Base-by-base conservation (phyloP, 2,113 vertebrate species). In the Hippocampus abdominalis region DNA sequence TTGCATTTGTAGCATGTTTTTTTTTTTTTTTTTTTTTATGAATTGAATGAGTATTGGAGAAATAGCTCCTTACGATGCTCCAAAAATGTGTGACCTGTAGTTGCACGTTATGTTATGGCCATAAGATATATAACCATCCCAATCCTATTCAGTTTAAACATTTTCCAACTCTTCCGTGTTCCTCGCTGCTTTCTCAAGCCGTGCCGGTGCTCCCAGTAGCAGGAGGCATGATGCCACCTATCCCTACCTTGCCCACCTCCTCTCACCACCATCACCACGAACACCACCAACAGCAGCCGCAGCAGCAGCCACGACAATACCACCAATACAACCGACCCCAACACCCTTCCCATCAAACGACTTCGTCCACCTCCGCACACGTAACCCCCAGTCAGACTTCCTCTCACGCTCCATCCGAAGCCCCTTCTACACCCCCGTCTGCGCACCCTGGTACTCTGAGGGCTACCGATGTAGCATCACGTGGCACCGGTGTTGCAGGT, bases 141-240 rank as follows among this genome's bases (percentile, higher is more conserved):
- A 63, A 10, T 36, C 4, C 15, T n/a, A 18, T 63, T 36, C 27
- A 2, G 8, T 57, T 44, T 49, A 23, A 64, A 27, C 32, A 11
- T 54, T 68, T 56, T 32, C 57, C 80, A 68, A 80, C 62, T 25
- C 29, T 74, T 9, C 23, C n/a, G 2, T 64, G 40, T 46, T 67
- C 48, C 80, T 51, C 75, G 73, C 83, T 73, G 53, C 68, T 78
- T 36, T 76, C 66, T 85, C 76, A 90, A 93, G 93, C 91, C 44
- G 92, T 93, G 46, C 93, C 91, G 69, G 92, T 93, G 72, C 91
- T 93, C 16, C 91, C 92, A 49, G 89, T 93, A 67, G 91, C 89
- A 76, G 93, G 93, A 70, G 92, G 92, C 70, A 93, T 93, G 90
- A 91, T 91, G 90, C 89, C 91, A 40, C 92, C 92, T 12, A 83